Base-by-base conservation (phyloP, 1,140 invertebrate genomes). In the Chlorops oryzae region DNA sequence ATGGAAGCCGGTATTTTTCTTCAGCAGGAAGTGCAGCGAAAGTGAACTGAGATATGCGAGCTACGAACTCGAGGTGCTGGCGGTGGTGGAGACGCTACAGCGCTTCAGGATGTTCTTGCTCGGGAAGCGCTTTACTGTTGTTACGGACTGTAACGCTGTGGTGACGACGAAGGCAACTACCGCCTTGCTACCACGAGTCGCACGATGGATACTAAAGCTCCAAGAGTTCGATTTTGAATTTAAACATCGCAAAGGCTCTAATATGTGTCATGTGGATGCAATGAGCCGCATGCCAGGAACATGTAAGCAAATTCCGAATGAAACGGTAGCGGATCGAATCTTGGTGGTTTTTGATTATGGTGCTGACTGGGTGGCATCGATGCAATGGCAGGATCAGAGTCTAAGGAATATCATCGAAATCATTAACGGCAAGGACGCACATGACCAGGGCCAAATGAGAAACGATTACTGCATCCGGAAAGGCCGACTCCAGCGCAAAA, bases 91-190 rank as follows among this genome's bases (percentile, higher is more conserved):
- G 28, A 47, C 54, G 0, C 23, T 74, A 2, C 62, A 64, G 47
- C 43, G 51, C 15, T 73, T 72, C 38, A 55, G 65, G 12, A 50
- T 60, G 12, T 69, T 62, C 34, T 32, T 73, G 10, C 12, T 71
- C 17, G 66, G 64, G 0, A 64, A 62, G 12, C 28, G 39, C 9
- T 75, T 74, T 40, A 67, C 41, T 42, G 61, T 62, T 42, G 57
- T 70, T 38, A 71, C 45, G 5, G 72, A 59, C 59, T 74, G 71
- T 46, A 65, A 62, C 25, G 67, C 71, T 3, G 62, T 76, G 3
- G 49, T 55, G 6, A 43, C 15, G 55, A 59, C 41, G 73, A 72
- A 0, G 43, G 74, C 21, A 6, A 70, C 70, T 56, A 72, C 65
- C 46, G 68, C 73, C 47, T 27, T 72, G 4, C 53, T 59, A 27